Percentiles rank a stretch among this genome's conserved stretches.
Conservation (phyloP, 2,113 vertebrate genomes). For the Esox niger region DNA sequence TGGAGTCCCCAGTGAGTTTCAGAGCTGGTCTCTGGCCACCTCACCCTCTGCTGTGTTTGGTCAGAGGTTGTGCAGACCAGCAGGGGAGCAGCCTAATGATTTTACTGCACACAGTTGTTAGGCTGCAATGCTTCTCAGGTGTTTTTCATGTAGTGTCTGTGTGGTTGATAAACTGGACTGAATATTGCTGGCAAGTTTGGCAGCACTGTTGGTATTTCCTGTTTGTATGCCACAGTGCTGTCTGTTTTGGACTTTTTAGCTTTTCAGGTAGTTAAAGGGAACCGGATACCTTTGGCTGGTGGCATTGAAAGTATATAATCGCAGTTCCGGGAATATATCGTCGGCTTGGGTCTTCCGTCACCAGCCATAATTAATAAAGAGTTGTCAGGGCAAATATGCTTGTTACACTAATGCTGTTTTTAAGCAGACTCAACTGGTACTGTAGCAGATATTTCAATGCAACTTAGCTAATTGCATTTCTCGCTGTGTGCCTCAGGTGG, state of each 20-base stretch:
- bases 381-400: background rate
- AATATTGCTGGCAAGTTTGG: too few species aligned
- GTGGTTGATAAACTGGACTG: slow-evolving; percentile 17
- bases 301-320: too few species aligned
- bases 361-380: slow-evolving; percentile 10
- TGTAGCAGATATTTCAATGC: background rate
- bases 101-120: slow-evolving; percentile 38
- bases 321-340: too few species aligned
- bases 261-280: background rate
- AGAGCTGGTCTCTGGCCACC: slow-evolving; percentile 11
- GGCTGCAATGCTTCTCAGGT: too few species aligned
- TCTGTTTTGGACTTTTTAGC: background rate
- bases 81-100: slow-evolving; percentile 58
- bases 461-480: background rate
- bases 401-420: background rate
- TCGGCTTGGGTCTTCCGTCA: too few species aligned
- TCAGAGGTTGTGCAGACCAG: slow-evolving; percentile 29
- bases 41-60: slow-evolving; percentile 15
- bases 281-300: too few species aligned
- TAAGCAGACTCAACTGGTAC: background rate
- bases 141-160: slow-evolving; percentile 1
- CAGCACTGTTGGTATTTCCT: background rate
- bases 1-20: slow-evolving; percentile 9
- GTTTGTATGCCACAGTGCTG: background rate
- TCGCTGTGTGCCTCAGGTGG: slow-evolving; percentile 70